Evolutionary conservation across 1,140 invertebrate species (phyloP).

Genomic region (Drosophila pseudoobscura): DNA sequence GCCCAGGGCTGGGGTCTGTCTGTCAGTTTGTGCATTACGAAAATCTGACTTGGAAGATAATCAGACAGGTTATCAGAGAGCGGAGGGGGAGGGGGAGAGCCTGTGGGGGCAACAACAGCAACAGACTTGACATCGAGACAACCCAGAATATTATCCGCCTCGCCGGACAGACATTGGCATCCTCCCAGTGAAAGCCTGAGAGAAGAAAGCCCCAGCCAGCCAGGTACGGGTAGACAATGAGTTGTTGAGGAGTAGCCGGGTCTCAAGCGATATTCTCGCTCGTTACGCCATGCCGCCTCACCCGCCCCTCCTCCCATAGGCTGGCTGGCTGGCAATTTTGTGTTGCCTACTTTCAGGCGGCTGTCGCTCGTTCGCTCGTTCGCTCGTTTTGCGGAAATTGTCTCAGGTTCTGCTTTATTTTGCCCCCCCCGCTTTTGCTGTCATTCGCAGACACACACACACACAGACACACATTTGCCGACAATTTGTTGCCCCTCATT

Average conservation of each 20-base stretch:
- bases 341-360: constrained; percentile 37
- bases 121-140: too few relatives aligned
- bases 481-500: constrained; percentile 46
- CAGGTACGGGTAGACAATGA: neutral
- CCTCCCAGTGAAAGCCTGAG: constrained; percentile 1
- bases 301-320: too few relatives aligned
- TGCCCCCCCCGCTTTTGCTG: constrained; percentile 6
- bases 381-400: constrained; percentile 55
- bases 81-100: neutral
- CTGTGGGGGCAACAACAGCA: neutral
- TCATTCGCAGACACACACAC: constrained; percentile 59
- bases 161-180: constrained; percentile 37
- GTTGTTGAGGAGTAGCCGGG: neutral
- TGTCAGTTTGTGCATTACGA: constrained; percentile 51
- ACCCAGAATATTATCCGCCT: constrained; percentile 23
- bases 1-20: constrained; percentile 17
- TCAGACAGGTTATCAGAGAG: constrained; percentile 26
- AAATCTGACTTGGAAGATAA: constrained; percentile 39
- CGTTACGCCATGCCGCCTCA: constrained; percentile 25
- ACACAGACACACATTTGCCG: constrained; percentile 57
- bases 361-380: neutral
- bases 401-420: constrained; percentile 46
- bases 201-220: neutral
- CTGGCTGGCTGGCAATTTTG: constrained; percentile 38
- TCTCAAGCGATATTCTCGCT: constrained; percentile 9